Evolutionary conservation across 2,888 invertebrate species (phyloP).

Genomic region (Standfussiana lucernea): DNA sequence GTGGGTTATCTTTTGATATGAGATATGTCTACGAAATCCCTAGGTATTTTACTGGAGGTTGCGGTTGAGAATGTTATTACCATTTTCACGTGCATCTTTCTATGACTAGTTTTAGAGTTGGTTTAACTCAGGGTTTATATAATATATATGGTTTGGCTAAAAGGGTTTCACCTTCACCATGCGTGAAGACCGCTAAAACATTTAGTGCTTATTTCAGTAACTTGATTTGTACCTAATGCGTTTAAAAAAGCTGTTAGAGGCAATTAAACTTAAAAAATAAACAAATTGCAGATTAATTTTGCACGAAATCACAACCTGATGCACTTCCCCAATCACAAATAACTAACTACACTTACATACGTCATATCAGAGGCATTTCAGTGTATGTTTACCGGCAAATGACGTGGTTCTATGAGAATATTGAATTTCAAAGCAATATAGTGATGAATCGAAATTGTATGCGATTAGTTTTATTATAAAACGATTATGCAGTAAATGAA

Average conservation of each 20-base stretch:
- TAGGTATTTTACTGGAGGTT: background rate
- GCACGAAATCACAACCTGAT: background rate
- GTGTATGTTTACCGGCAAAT: conserved; percentile 19
- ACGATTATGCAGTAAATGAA: background rate
- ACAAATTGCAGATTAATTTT: background rate
- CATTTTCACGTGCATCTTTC: background rate
- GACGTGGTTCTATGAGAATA: conserved; percentile 4
- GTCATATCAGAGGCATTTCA: conserved; percentile 1
- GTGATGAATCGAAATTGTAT: conserved; percentile 3
- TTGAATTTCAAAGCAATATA: conserved; percentile 30
- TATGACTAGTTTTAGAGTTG: background rate
- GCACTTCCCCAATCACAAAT: conserved; percentile 1
- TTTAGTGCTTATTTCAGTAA: background rate
- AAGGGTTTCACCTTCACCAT: background rate
- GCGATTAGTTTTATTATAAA: background rate
- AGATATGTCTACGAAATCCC: background rate
- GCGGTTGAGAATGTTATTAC: background rate
- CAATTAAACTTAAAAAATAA: background rate
- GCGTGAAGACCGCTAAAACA: background rate
- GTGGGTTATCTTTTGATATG: background rate
- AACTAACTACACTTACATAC: background rate
- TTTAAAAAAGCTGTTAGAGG: too few species aligned
- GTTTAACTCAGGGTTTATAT: background rate
- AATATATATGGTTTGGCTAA: too few species aligned
- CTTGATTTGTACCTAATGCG: background rate